These are phyloP conservation scores for Liodrosophila aerea DNA, from an alignment of 2,888 invertebrate species.

Conservation along the genomic window DNA sequence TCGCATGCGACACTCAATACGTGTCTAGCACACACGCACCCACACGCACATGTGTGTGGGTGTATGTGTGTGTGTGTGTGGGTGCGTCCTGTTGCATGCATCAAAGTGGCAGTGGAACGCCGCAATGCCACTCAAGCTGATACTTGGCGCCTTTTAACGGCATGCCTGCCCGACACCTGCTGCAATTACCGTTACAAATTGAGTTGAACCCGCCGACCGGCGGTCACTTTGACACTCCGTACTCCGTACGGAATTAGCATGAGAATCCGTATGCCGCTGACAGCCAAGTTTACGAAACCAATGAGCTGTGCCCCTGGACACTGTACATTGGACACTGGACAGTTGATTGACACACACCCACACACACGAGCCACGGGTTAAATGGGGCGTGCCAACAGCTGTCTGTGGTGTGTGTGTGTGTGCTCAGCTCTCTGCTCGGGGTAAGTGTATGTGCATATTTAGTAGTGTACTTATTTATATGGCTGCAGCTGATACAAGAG, in stretches of 20 bases:
- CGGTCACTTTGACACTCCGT: constrained; percentile 7
- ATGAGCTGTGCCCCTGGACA: no score
- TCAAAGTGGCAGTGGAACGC: constrained; percentile 3
- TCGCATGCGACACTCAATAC: neutral
- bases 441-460: neutral
- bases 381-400: no score
- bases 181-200: constrained; percentile 12
- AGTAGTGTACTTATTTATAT: neutral
- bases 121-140: constrained; percentile 4
- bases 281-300: no score
- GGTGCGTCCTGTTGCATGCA: constrained; percentile 28
- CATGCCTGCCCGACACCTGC: neutral
- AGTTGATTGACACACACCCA: neutral
- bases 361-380: neutral
- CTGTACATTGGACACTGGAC: no score
- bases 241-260: constrained; percentile 1
- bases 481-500: neutral
- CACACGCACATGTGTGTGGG: neutral
- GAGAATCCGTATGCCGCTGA: neutral
- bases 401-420: no score
- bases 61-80: constrained; percentile 5
- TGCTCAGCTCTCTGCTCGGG: no score
- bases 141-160: neutral
- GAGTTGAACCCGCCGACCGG: constrained; percentile 9
- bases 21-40: neutral